Evolutionary conservation across 2,113 vertebrate species (phyloP).

Genomic region (Heterotis niloticus): DNA sequence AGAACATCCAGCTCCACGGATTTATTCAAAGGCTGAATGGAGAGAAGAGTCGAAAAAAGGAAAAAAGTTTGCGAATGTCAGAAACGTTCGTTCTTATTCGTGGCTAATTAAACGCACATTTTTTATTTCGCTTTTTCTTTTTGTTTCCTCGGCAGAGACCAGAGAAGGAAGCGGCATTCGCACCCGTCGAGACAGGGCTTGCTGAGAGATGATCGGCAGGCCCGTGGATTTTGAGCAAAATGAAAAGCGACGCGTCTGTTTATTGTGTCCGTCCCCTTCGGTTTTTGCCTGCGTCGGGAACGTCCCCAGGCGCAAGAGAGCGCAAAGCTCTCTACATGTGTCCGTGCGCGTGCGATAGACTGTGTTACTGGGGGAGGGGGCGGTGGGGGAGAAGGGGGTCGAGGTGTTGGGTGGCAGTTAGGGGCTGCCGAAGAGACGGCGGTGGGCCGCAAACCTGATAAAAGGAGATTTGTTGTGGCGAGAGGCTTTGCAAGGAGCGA

Average conservation of each 20-base stretch:
- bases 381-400: background rate
- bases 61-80: background rate
- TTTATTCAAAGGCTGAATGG: background rate
- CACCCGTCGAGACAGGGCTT: slow-evolving; percentile 35
- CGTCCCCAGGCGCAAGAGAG: slow-evolving; percentile 35
- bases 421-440: too few relatives aligned
- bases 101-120: background rate
- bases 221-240: slow-evolving; percentile 54
- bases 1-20: background rate
- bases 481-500: too few relatives aligned
- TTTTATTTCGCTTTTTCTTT: too few relatives aligned
- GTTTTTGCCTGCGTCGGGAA: slow-evolving; percentile 21
- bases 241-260: slow-evolving; percentile 62
- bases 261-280: slow-evolving; percentile 56
- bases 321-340: slow-evolving; percentile 19
- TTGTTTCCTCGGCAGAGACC: background rate
- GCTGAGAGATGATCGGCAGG: slow-evolving; percentile 55
- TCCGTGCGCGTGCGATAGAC: background rate
- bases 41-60: slow-evolving; percentile 5
- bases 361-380: background rate
- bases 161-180: background rate
- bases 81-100: background rate
- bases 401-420: background rate
- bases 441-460: too few relatives aligned
- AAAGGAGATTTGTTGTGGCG: too few relatives aligned